A percentile compares a stretch with the other conserved stretches of the same genome.
phyloP scores from a whole-genome alignment of 2,888 invertebrate species.

The Drosophila greeni region DNA sequence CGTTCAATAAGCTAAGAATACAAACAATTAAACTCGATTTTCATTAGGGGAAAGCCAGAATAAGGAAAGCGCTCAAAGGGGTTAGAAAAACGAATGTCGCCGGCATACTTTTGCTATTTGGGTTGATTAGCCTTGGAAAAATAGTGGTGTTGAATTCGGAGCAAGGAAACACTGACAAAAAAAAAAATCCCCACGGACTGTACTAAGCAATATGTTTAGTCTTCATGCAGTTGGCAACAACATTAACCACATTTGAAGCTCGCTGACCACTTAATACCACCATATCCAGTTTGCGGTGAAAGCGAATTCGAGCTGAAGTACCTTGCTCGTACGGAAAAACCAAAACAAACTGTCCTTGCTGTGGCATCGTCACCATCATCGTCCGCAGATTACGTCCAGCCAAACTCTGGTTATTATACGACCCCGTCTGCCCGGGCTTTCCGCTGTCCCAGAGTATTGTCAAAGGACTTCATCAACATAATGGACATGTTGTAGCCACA shows the following conservation, averaged over 20 bases:
- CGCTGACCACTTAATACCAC: conserved; percentile 10
- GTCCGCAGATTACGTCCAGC: conserved; percentile 14
- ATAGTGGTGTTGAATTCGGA: too few relatives aligned
- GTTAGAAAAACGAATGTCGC: neutral
- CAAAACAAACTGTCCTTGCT: conserved; percentile 19
- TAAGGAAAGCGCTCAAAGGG: neutral
- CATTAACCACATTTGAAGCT: conserved; percentile 18
- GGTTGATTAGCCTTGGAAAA: neutral
- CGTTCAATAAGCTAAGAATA: conserved; percentile 66
- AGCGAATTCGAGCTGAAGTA: neutral
- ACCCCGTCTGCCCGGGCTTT: conserved; percentile 1
- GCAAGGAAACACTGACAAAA: neutral
- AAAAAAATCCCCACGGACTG: neutral
- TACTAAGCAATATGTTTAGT: conserved; percentile 4
- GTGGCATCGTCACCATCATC: conserved; percentile 6
- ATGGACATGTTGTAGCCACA: conserved; percentile 63
- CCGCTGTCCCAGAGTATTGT: conserved; percentile 49
- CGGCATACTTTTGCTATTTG: neutral
- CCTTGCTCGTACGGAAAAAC: conserved; percentile 1
- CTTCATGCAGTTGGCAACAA: neutral
- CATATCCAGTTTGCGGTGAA: conserved; percentile 6
- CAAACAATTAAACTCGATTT: conserved; percentile 54
- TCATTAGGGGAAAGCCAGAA: neutral
- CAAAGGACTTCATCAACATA: conserved; percentile 70
- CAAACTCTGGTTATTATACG: conserved; percentile 31